Evolutionary conservation across 1,140 invertebrate species (phyloP), one percentile per base, ranked within the genome.

Genomic region (Hylyphantes graminicola): DNA sequence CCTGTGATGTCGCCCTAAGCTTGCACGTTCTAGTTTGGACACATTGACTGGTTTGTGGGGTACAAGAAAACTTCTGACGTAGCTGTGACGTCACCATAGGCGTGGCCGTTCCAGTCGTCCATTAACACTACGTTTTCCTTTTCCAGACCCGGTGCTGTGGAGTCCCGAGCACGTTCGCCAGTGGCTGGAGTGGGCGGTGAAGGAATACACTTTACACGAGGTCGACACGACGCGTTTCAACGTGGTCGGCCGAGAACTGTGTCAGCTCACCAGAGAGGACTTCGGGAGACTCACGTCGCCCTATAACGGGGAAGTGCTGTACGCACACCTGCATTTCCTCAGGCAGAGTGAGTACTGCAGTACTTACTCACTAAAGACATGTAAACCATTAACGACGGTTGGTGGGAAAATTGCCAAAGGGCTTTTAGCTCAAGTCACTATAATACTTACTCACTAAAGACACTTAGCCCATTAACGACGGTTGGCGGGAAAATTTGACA

Each of bases 161-260:
- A 91, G 89, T 57, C 87, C 89, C 2, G 89, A 88, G 48, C 92
- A 94, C 87, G 92, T 94, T 59, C 88, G 88, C 63, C 91, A 92
- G 21, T 94, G 94, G 94, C 88, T 94, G 35, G 89, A 89, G 19
- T 94, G 93, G 93, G 91, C 92, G 74, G 90, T 90, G 9, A 90
- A 90, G 35, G 91, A 92, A 85, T 94, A 93, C 86, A 90, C 91
- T 7, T 90, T 94, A 68, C 89, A 90, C 7, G 88, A 88, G 35
- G 91, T 93, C 3, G 91, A 92, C 78, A 79, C 89, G 0, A 79
- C 88, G 11, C 89, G 91, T 85, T 92, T 94, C 87, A 92, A 93
- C n/a, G 89, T 89, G 59, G 90, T 90, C 9, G 93, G 93, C 0
- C 87, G 88, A 21, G 92, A 93, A 78, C 88, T 94, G 53, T 91